Evolutionary conservation across 2,113 vertebrate species (phyloP).

Genomic region (Eleginops maclovinus): DNA sequence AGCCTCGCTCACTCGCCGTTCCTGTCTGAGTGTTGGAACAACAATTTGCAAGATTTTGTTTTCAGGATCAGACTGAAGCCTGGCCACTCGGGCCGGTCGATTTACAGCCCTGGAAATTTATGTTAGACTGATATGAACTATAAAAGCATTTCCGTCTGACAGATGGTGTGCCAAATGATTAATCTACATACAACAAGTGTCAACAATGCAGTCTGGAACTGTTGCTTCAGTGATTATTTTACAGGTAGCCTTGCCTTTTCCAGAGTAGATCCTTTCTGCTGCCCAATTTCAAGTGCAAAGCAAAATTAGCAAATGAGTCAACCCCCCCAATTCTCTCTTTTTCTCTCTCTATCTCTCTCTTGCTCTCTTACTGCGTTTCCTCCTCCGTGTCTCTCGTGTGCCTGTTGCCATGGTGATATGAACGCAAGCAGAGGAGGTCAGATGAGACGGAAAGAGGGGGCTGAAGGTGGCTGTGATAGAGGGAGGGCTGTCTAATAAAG

Average conservation of each 20-base stretch:
- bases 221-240: slow-evolving; percentile 29
- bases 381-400: slow-evolving; percentile 57
- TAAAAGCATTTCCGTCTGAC: neutral
- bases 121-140: neutral
- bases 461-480: slow-evolving; percentile 64
- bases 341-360: slow-evolving; percentile 1
- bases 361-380: neutral
- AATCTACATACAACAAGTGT: slow-evolving; percentile 3
- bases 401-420: slow-evolving; percentile 84
- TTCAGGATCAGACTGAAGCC: neutral
- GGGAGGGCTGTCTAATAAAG: slow-evolving; percentile 73
- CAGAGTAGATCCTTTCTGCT: slow-evolving; percentile 56
- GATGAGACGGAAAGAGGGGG: slow-evolving; percentile 73
- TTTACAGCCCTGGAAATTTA: neutral
- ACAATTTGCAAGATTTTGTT: neutral
- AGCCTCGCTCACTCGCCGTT: neutral
- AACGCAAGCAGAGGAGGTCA: slow-evolving; percentile 82
- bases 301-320: slow-evolving; percentile 80
- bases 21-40: neutral
- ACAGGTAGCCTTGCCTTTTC: slow-evolving; percentile 55
- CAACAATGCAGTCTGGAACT: slow-evolving; percentile 12
- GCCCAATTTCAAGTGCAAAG: slow-evolving; percentile 70
- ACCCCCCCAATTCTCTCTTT: slow-evolving; percentile 23
- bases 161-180: slow-evolving; percentile 36
- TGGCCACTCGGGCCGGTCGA: neutral